Evolutionary conservation across 2,113 vertebrate genomes (phyloP), one percentile per base, ranked within the genome.

Genomic region (Lamprologus ornatipinnis): DNA sequence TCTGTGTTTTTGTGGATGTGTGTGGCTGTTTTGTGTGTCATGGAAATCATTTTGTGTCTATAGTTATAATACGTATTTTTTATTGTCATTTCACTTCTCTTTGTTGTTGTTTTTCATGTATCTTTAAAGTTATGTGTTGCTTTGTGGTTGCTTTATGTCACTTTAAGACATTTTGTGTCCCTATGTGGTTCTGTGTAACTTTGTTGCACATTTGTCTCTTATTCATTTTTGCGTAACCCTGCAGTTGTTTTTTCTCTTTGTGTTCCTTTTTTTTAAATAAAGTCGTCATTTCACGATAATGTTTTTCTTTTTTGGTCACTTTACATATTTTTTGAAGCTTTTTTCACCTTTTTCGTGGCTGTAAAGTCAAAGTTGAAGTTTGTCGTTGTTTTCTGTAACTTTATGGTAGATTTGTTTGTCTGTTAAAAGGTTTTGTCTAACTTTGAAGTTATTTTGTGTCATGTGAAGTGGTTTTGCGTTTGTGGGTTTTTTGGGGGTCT

Each of bases 61-160:
- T 6, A 40, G 5, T 35, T 19, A 33, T 53, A 6, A n/a, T 51
- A 23, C 0, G 9, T 82, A 0, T 12, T 35, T 57, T 79, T 13
- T 7, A 26, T 15, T 15, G 37, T 40, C 14, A 4, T 23, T 60
- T 85, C 37, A 15, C 5, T 5, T 13, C 4, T 35, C 7, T 40
- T 21, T 68, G 17, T 68, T n/a, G 2, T 35, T 23, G 6, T 60
- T 60, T 47, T 33, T 60, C 28, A 5, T 28, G n/a, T 60, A 3
- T 28, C 9, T 11, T 42, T 37, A 57, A 57, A 19, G 15, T 28
- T 45, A 3, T 60, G 9, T 19, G 63, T n/a, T 17, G 19, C 13
- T 57, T 81, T 73, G 26, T 70, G 49, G 2, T 55, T n/a, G 17
- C 28, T 57, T 14, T 49, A 3, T 49, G 47, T 68, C 7, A 23